Conservation (phyloP, 2,113 vertebrate species). For the Danionella cerebrum region DNA sequence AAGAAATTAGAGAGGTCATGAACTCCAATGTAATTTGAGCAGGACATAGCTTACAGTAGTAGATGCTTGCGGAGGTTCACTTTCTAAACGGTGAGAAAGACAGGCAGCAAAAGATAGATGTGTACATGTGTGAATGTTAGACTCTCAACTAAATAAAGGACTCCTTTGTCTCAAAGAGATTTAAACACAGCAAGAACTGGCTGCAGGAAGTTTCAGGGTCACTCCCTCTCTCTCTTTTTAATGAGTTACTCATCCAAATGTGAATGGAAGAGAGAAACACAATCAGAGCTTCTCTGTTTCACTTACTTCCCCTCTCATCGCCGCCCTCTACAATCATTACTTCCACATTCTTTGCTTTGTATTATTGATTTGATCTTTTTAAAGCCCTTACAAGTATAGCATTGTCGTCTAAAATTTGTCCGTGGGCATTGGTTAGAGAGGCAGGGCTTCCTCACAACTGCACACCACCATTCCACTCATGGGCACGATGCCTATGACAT, state of each 20-base stretch:
- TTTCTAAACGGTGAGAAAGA: slow-evolving; percentile 1
- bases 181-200: not conserved
- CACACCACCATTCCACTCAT: not conserved
- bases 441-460: not conserved
- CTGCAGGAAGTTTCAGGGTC: not conserved
- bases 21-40: not conserved
- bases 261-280: not conserved
- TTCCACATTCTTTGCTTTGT: not conserved
- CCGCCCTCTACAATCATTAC: not conserved
- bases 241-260: slow-evolving; percentile 7
- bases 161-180: slow-evolving; percentile 18
- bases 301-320: not conserved
- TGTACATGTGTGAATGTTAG: not conserved
- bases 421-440: not conserved
- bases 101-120: not conserved
- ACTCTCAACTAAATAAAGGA: not conserved
- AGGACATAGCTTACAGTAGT: not conserved
- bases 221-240: not conserved
- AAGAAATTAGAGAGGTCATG: not conserved
- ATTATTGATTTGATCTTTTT: not conserved
- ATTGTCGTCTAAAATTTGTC: not conserved
- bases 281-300: not conserved
- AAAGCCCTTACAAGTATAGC: not conserved
- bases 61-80: not conserved
- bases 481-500: no score